These are phyloP conservation scores for Heterodera filipjevi DNA, from an alignment of 2,888 invertebrate genomes.

Conservation along the genomic window DNA sequence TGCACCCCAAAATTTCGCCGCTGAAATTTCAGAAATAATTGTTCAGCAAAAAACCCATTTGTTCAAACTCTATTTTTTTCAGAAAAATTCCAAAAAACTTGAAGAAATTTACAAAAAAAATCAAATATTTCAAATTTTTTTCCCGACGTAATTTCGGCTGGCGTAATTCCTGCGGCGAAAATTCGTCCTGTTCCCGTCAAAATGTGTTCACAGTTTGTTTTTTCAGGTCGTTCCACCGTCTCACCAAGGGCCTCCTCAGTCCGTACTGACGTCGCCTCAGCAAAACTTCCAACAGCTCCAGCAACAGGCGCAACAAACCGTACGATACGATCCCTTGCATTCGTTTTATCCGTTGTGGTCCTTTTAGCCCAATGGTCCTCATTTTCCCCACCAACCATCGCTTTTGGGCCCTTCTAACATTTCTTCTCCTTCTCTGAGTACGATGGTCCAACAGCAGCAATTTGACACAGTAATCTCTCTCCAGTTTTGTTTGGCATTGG, in stretches of 20 bases:
- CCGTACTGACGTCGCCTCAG: slow-evolving; percentile 7
- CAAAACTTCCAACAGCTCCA: slow-evolving; percentile 24
- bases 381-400: slow-evolving; percentile 26
- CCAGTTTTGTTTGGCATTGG: background rate
- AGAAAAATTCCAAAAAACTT: no score
- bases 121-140: no score
- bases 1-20: no score
- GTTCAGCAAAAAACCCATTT: no score
- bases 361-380: slow-evolving; percentile 5
- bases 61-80: no score
- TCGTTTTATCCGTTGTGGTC: background rate
- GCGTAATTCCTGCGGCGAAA: no score
- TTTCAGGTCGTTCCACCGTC: background rate
- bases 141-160: no score
- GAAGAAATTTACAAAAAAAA: no score
- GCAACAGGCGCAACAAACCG: slow-evolving; percentile 21
- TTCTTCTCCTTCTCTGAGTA: background rate
- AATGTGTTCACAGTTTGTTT: background rate
- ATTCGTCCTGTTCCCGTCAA: background rate
- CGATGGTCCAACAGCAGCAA: slow-evolving; percentile 22
- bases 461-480: background rate
- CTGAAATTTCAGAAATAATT: no score
- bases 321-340: background rate
- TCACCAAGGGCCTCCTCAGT: background rate
- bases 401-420: slow-evolving; percentile 1